phyloP scores from a whole-genome alignment of 1,140 invertebrate species.

The Leptopilina clavipes region DNA sequence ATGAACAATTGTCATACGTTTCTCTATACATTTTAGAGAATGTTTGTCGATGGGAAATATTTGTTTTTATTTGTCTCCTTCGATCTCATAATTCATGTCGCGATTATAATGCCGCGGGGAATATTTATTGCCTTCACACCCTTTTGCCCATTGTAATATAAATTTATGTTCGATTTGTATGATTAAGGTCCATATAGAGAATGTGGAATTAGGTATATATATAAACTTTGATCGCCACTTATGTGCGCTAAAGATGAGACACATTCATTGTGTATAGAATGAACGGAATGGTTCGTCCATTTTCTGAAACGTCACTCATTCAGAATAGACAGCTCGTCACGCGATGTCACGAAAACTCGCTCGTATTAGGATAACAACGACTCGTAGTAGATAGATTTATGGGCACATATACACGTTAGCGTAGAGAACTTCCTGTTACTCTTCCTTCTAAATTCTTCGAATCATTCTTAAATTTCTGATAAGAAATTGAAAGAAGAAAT shows the following conservation, averaged over 20 bases:
- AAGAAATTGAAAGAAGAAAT: slow-evolving; percentile 10
- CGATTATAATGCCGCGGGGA: too few relatives aligned
- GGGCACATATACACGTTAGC: slow-evolving; percentile 48
- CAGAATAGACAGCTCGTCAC: slow-evolving; percentile 48
- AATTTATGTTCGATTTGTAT: neutral
- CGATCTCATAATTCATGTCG: too few relatives aligned
- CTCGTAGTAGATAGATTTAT: slow-evolving; percentile 63
- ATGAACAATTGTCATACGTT: too few relatives aligned
- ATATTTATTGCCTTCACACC: neutral
- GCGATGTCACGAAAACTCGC: slow-evolving; percentile 67
- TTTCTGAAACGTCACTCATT: slow-evolving; percentile 35
- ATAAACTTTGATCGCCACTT: too few relatives aligned
- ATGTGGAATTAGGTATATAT: too few relatives aligned
- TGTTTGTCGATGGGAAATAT: too few relatives aligned
- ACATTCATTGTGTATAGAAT: neutral
- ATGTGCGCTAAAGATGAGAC: too few relatives aligned
- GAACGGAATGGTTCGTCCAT: neutral
- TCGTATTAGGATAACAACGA: slow-evolving; percentile 68
- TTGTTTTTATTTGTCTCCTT: too few relatives aligned
- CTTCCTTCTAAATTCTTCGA: slow-evolving; percentile 49
- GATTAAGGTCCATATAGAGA: neutral
- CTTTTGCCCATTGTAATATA: neutral
- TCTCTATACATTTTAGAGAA: too few relatives aligned
- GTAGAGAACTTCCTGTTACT: slow-evolving; percentile 57
- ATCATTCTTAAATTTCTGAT: slow-evolving; percentile 33